These are phyloP conservation scores for Turnix velox DNA, from an alignment of 2,113 vertebrate species.

Conservation along the genomic window DNA sequence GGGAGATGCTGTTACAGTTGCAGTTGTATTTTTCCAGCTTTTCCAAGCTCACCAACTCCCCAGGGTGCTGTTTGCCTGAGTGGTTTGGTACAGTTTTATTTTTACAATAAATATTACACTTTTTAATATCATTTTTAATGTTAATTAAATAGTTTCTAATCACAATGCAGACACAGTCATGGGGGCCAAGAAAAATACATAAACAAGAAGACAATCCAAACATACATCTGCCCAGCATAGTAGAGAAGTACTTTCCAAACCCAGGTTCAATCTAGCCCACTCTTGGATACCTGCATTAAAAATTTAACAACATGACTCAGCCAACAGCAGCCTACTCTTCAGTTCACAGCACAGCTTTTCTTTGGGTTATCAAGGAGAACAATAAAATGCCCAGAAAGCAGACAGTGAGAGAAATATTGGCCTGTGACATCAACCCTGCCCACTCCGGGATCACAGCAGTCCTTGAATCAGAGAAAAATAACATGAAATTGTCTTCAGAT, in stretches of 20 bases:
- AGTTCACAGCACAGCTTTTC: not conserved
- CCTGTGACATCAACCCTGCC: not conserved
- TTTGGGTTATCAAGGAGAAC: not conserved
- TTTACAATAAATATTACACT: constrained; percentile 62
- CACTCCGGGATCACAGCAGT: not conserved
- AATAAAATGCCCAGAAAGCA: not conserved
- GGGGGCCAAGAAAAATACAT: constrained; percentile 65
- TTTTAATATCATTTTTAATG: constrained; percentile 71
- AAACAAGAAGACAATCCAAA: constrained; percentile 66
- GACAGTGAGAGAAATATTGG: not conserved
- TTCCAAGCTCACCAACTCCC: constrained; percentile 38
- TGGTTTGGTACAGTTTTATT: constrained; percentile 63
- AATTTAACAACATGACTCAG: not conserved
- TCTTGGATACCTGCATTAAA: not conserved
- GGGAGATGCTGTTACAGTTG: constrained; percentile 23
- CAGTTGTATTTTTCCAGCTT: constrained; percentile 45
- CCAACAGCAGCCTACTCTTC: not conserved
- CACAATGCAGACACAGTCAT: not conserved
- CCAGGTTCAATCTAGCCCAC: not conserved
- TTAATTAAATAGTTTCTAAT: constrained; percentile 67
- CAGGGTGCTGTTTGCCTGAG: constrained; percentile 38
- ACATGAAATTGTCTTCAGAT: not conserved
- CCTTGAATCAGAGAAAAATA: not conserved
- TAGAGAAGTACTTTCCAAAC: constrained; percentile 29
- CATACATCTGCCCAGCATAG: constrained; percentile 50